These are phyloP conservation scores for Cossypha niveicapilla DNA, from an alignment of 2,797 vertebrate genomes.

Conservation along the genomic window DNA sequence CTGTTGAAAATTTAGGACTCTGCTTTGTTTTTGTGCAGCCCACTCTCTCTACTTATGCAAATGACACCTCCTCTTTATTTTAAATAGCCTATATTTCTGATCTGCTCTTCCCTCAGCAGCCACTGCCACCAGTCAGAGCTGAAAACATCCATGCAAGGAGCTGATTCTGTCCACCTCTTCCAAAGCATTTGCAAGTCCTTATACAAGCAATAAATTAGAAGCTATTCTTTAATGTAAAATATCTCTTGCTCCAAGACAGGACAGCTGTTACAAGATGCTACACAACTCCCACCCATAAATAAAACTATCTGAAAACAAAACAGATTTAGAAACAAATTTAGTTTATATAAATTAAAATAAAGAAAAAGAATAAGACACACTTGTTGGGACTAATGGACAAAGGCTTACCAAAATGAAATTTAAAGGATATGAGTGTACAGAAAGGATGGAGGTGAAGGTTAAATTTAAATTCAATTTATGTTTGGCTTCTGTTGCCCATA, in stretches of 20 bases:
- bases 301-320: not conserved
- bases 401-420: not conserved
- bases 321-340: not conserved
- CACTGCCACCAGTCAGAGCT: not conserved
- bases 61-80: not conserved
- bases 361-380: not conserved
- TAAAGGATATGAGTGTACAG: fast-evolving
- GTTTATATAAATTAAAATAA: not conserved
- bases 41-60: not conserved
- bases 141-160: not conserved
- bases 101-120: not conserved
- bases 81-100: not conserved
- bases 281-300: not conserved
- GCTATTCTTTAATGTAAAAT: not conserved
- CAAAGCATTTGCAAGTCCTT: not conserved
- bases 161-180: not conserved
- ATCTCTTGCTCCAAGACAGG: not conserved
- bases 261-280: not conserved
- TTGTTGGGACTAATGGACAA: not conserved
- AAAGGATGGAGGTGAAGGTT: not conserved
- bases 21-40: not conserved
- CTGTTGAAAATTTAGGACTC: not conserved
- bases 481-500: not conserved
- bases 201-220: not conserved
- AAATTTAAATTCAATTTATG: not conserved